These are phyloP conservation scores for Salarias fasciatus DNA, from an alignment of 2,797 vertebrate genomes.

Conservation along the genomic window DNA sequence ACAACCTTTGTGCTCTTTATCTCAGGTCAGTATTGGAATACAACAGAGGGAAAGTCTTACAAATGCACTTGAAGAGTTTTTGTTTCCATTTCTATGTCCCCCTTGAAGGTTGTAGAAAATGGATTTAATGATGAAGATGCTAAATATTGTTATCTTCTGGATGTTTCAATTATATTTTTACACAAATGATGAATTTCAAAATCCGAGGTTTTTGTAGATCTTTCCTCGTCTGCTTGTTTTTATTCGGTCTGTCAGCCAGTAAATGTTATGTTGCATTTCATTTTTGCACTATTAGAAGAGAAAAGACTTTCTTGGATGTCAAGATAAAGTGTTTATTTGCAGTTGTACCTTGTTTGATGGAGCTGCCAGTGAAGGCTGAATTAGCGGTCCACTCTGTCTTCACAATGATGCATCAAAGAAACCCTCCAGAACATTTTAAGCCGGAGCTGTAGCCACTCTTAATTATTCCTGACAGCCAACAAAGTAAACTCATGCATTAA, in stretches of 20 bases:
- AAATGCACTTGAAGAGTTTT: no score
- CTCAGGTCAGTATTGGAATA: no score
- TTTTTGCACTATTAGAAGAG: conserved; percentile 1
- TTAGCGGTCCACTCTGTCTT: conserved; percentile 22
- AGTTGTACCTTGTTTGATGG: conserved; percentile 24
- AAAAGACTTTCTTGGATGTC: conserved; percentile 15
- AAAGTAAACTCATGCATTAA: conserved; percentile 40
- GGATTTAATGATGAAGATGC: no score
- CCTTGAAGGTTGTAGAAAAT: no score
- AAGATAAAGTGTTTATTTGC: conserved; percentile 35
- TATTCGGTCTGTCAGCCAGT: neutral
- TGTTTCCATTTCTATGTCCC: no score
- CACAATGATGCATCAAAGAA: conserved; percentile 45
- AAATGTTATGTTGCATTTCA: neutral
- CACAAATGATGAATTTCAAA: no score
- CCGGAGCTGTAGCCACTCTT: conserved; percentile 21
- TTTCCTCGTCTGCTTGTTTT: neutral
- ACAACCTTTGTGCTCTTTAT: no score
- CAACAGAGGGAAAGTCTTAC: no score
- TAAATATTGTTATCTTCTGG: no score
- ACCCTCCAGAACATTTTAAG: conserved; percentile 31
- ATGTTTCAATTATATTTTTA: no score
- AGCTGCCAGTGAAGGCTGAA: conserved; percentile 25
- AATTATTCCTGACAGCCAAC: conserved; percentile 50
- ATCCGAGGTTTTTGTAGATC: no score